phyloP scores from a whole-genome alignment of 1,140 invertebrate genomes.

The Lepeophtheirus salmonis region DNA sequence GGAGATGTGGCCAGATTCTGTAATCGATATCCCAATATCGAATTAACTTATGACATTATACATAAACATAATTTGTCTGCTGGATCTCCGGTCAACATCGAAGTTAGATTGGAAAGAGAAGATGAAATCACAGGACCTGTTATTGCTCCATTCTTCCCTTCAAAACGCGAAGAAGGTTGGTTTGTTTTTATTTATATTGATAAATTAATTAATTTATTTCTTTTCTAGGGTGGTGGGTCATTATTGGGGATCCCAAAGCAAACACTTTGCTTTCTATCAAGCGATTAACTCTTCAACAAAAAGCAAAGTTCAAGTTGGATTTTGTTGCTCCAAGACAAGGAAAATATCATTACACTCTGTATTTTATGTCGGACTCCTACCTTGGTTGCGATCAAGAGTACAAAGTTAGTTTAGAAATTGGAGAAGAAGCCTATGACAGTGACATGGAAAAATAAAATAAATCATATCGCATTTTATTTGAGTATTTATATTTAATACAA shows the following conservation, averaged over 20 bases:
- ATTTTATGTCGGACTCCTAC: slow-evolving; percentile 98
- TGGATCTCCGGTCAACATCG: slow-evolving; percentile 60
- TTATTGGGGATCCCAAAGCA: slow-evolving; percentile 83
- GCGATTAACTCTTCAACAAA: slow-evolving; percentile 74
- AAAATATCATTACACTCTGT: slow-evolving; percentile 54
- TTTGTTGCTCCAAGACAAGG: slow-evolving; percentile 68
- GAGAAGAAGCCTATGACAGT: slow-evolving; percentile 26
- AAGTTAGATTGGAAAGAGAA: slow-evolving; percentile 83
- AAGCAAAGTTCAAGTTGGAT: slow-evolving; percentile 80
- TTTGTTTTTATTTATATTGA: too few relatives aligned
- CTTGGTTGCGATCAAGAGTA: slow-evolving; percentile 96
- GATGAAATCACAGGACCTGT: slow-evolving; percentile 91
- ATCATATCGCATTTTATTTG: too few relatives aligned
- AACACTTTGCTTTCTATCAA: slow-evolving; percentile 94
- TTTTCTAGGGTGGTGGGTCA: slow-evolving; percentile 76
- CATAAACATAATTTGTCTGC: slow-evolving; percentile 57
- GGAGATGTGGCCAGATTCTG: slow-evolving; percentile 94
- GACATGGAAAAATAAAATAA: neutral
- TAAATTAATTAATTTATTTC: too few relatives aligned
- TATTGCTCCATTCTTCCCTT: slow-evolving; percentile 88
- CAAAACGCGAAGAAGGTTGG: slow-evolving; percentile 26
- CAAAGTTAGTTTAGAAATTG: slow-evolving; percentile 61
- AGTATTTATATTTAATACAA: neutral
- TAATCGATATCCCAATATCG: slow-evolving; percentile 93
- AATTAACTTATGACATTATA: slow-evolving; percentile 75